Conservation (phyloP, 1,140 invertebrate species). For the Drosophila serrata region DNA sequence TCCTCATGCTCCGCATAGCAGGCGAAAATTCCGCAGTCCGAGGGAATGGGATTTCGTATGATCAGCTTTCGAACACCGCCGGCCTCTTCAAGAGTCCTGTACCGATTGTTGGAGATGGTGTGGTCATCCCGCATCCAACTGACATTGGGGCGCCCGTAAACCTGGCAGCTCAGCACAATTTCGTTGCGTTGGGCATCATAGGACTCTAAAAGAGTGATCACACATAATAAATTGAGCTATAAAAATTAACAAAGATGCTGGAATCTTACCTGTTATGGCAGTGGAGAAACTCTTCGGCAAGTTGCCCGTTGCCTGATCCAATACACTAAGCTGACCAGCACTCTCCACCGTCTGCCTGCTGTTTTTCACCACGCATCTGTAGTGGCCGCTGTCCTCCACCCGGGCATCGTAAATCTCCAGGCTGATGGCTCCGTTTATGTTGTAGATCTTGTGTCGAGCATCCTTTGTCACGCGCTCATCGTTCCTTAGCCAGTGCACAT, state of each 20-base stretch:
- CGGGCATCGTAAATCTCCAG: conserved; percentile 80
- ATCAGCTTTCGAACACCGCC: conserved; percentile 89
- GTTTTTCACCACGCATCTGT: conserved; percentile 88
- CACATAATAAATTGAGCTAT: not conserved
- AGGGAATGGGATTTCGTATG: conserved; percentile 87
- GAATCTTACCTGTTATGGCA: conserved; percentile 10
- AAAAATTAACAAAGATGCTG: fast-evolving
- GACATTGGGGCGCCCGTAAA: conserved; percentile 88
- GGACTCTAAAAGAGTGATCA: conserved; percentile 71
- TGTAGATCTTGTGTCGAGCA: conserved; percentile 78
- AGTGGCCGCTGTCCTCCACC: conserved; percentile 74
- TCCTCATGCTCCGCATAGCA: conserved; percentile 87
- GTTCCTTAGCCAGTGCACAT: conserved; percentile 78
- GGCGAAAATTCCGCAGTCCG: conserved; percentile 89
- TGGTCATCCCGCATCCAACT: conserved; percentile 89
- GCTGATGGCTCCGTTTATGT: conserved; percentile 80
- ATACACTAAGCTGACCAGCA: conserved; percentile 88
- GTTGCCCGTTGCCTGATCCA: conserved; percentile 69
- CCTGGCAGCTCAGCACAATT: conserved; percentile 88
- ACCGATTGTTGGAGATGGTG: conserved; percentile 86
- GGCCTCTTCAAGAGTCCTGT: conserved; percentile 86
- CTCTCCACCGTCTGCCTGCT: conserved; percentile 87
- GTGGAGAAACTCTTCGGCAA: conserved; percentile 71
- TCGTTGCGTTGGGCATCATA: conserved; percentile 86
- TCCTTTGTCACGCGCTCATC: conserved; percentile 73